phyloP scores from a whole-genome alignment of 2,113 vertebrate genomes.

The Microcebus griseorufus region DNA sequence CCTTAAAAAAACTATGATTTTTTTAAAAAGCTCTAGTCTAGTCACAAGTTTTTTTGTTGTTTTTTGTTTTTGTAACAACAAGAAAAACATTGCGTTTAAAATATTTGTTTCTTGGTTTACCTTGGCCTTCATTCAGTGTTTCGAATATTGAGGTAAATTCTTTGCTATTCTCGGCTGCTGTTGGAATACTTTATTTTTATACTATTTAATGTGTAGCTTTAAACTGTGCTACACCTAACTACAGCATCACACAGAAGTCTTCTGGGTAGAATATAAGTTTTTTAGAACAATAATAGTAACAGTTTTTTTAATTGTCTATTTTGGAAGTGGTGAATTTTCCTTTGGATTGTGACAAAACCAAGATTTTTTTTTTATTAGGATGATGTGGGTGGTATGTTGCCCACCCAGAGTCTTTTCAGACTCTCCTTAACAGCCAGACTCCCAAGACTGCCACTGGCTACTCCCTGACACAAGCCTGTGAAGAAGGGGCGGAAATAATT shows the following conservation, averaged over 20 bases:
- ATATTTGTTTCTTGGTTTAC: background rate
- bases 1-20: background rate
- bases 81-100: background rate
- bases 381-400: background rate
- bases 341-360: background rate
- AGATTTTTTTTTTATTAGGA: background rate
- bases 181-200: background rate
- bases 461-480: background rate
- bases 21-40: background rate
- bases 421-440: background rate
- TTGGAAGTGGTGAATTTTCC: background rate
- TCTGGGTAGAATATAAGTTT: background rate
- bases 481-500: too few relatives aligned
- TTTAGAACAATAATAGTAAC: background rate
- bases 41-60: background rate
- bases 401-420: background rate
- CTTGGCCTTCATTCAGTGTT: background rate
- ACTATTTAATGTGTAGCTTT: background rate
- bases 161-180: background rate
- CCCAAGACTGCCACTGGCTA: background rate
- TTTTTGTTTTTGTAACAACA: background rate
- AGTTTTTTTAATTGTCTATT: background rate
- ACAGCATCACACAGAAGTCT: background rate
- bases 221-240: background rate
- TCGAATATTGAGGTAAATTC: background rate